phyloP scores from a whole-genome alignment of 2,113 vertebrate genomes.

The Smithornis capensis region DNA sequence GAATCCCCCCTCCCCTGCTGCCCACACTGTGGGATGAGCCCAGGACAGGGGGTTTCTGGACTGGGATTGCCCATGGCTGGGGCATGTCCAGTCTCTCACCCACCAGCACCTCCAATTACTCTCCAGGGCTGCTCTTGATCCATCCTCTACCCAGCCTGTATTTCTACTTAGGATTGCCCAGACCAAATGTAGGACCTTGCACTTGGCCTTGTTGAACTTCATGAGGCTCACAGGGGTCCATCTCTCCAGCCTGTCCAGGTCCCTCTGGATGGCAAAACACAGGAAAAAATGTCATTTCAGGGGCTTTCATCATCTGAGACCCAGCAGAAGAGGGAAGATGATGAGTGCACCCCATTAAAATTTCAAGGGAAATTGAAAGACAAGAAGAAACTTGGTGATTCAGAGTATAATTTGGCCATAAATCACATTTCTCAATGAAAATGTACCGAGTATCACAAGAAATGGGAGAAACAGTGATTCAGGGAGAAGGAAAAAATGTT shows the following conservation, averaged over 20 bases:
- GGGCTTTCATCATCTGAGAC: neutral
- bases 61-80: neutral
- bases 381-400: neutral
- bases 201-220: neutral
- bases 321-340: neutral
- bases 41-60: neutral
- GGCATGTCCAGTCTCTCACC: neutral
- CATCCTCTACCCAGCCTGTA: too few relatives aligned
- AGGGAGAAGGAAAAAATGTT: neutral
- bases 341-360: neutral
- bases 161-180: neutral
- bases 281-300: neutral
- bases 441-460: neutral
- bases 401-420: neutral
- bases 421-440: neutral
- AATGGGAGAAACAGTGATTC: neutral
- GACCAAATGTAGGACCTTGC: neutral
- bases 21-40: fast-evolving
- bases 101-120: neutral
- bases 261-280: neutral
- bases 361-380: neutral
- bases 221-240: neutral
- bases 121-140: neutral
- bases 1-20: neutral
- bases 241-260: neutral